phyloP scores from a whole-genome alignment of 2,113 vertebrate genomes.

The Cisticola juncidis region DNA sequence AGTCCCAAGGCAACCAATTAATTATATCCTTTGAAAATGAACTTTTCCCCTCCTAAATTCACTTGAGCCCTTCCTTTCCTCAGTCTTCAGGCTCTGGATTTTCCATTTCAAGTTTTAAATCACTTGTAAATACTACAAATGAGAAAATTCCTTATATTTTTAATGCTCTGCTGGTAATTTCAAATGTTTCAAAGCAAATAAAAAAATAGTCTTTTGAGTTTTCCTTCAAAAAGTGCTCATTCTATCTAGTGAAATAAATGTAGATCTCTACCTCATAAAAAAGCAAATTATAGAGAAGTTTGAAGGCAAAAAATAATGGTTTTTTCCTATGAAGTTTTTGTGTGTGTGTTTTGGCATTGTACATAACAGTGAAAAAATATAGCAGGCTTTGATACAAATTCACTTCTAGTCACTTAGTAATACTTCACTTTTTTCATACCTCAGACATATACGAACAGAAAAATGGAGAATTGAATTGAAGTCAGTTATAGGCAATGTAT shows the following conservation, averaged over 20 bases:
- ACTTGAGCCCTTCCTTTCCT: neutral
- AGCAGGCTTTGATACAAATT: neutral
- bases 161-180: neutral
- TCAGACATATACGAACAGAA: neutral
- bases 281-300: neutral
- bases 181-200: neutral
- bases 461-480: neutral
- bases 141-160: neutral
- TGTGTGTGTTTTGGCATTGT: neutral
- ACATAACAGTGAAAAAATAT: neutral
- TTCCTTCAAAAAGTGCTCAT: neutral
- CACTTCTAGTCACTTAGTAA: neutral
- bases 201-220: neutral
- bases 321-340: neutral
- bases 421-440: neutral
- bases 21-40: conserved; percentile 31
- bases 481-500: neutral
- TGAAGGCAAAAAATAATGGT: rapidly evolving
- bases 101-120: neutral
- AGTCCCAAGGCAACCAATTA: conserved; percentile 6
- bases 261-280: neutral
- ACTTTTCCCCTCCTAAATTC: neutral
- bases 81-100: neutral
- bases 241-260: neutral
- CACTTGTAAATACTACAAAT: neutral